Base-by-base conservation (phyloP, 2,888 invertebrate species). In the Schrankia costaestrigalis region DNA sequence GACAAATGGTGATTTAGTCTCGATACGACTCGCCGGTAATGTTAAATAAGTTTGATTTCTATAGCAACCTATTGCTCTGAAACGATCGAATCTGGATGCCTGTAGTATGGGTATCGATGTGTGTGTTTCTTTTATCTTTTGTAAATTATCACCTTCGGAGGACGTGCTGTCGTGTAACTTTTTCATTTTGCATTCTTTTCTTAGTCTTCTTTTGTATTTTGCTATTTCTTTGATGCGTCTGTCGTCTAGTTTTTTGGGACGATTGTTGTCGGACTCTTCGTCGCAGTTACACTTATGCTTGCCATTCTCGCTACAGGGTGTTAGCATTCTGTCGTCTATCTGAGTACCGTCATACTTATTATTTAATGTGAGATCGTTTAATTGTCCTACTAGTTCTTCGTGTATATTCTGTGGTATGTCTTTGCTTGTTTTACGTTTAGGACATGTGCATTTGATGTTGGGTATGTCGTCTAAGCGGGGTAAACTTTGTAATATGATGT, bases 391-490 rank as follows among this genome's bases (percentile, higher is more conserved):
- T 31, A 87, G 47, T 26, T 86, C 85, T 10, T 86, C 85, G 42
- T 81, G 79, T 3, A 65, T 19, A 21, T 48, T 62, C 4, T 56
- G 40, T 7, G 78, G 63, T 10, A 62, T 50, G 24, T 85, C 84
- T 47, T 77, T 78, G 53, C 82, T 83, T 25, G 75, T 50, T 29
- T 80, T 69, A 11, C 87, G 46, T 56, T 80, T 84, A 14, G 62
- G 72, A 53, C 88, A 88, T 37, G 64, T 51, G 59, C 89, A 89
- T 56, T 72, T 73, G 31, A 93, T 81, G 11, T 82, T 77, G 4
- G 95, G 95, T 56, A 95, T 90, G 25, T 91, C 90, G 43, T 93
- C 92, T 56, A 93, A 90, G 23, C 97, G 89, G 12, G 96, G 96
- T 56, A 95, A 80, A 74, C 92, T 92, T 73, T 92, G 88, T 33